A percentile compares a stretch with the other conserved stretches of the same genome.
phyloP scores from a whole-genome alignment of 1,140 invertebrate species.

The Himalopsyche phryganea region DNA sequence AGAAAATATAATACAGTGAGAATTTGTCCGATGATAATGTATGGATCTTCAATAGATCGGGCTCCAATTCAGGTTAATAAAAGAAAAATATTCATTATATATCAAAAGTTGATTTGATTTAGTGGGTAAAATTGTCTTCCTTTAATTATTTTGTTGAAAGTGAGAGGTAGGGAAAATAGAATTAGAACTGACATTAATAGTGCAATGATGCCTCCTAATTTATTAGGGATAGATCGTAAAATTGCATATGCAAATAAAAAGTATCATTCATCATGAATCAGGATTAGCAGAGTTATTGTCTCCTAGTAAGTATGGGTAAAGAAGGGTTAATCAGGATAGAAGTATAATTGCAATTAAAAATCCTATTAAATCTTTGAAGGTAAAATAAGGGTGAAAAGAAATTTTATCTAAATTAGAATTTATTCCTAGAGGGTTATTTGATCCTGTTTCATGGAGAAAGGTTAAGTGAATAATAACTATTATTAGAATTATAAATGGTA shows the following conservation, averaged over 20 bases:
- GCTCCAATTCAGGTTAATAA: slow-evolving; percentile 66
- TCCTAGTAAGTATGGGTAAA: slow-evolving; percentile 57
- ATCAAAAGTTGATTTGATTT: slow-evolving; percentile 60
- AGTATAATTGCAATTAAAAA: slow-evolving; percentile 53
- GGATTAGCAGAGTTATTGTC: slow-evolving; percentile 69
- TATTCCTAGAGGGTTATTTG: slow-evolving; percentile 58
- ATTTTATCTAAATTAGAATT: slow-evolving; percentile 61
- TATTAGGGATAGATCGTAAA: slow-evolving; percentile 69
- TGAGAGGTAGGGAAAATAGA: slow-evolving; percentile 55
- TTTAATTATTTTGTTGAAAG: slow-evolving; percentile 52
- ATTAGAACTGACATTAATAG: slow-evolving; percentile 61
- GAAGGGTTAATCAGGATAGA: slow-evolving; percentile 48
- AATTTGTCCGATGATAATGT: slow-evolving; percentile 57
- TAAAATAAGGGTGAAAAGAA: slow-evolving; percentile 59
- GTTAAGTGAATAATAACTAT: slow-evolving; percentile 60
- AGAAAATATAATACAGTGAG: slow-evolving; percentile 57
- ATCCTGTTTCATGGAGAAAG: slow-evolving; percentile 60
- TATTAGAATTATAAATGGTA: slow-evolving; percentile 62
- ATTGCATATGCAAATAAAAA: slow-evolving; percentile 75
- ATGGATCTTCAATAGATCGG: slow-evolving; percentile 59
- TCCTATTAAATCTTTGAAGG: slow-evolving; percentile 58
- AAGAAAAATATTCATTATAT: slow-evolving; percentile 51
- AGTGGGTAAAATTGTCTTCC: slow-evolving; percentile 55
- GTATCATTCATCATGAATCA: slow-evolving; percentile 76
- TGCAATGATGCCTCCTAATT: slow-evolving; percentile 68